phyloP scores from a whole-genome alignment of 2,888 invertebrate genomes.

The Mellilla xanthometata region DNA sequence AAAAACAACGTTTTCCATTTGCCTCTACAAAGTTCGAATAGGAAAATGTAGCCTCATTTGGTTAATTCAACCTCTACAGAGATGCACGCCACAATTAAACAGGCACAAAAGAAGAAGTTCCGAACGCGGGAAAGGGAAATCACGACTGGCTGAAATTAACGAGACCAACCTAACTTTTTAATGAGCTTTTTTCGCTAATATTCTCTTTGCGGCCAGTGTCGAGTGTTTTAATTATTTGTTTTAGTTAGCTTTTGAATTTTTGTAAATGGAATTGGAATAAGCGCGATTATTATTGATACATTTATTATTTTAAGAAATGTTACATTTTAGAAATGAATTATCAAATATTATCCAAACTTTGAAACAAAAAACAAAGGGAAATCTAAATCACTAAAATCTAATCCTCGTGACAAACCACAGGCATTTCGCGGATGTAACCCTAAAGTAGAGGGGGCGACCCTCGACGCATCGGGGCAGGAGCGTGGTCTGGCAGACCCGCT shows the following conservation, averaged over 20 bases:
- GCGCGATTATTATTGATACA: neutral
- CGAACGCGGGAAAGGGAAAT: slow-evolving; percentile 47
- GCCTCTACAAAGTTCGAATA: slow-evolving; percentile 29
- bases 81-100: slow-evolving; percentile 75
- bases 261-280: slow-evolving; percentile 4
- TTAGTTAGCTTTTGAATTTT: neutral
- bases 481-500: slow-evolving; percentile 22
- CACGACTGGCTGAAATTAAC: slow-evolving; percentile 69
- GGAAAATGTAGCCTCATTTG: slow-evolving; percentile 62
- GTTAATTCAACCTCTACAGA: slow-evolving; percentile 66
- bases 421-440: slow-evolving; percentile 44
- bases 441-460: slow-evolving; percentile 54
- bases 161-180: slow-evolving; percentile 61
- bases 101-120: slow-evolving; percentile 65
- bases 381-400: slow-evolving; percentile 37
- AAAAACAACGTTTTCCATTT: neutral
- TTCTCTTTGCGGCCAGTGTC: slow-evolving; percentile 13
- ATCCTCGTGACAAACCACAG: slow-evolving; percentile 39
- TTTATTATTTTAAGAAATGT: too few species aligned
- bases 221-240: slow-evolving; percentile 25
- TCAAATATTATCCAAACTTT: too few species aligned
- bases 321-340: too few species aligned
- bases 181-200: slow-evolving; percentile 58
- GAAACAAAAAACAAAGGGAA: slow-evolving; percentile 4
- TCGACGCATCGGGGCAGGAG: slow-evolving; percentile 24